Conservation (phyloP, 92 coral and sea anemone genomes). For the Epizoanthus scotinus region DNA sequence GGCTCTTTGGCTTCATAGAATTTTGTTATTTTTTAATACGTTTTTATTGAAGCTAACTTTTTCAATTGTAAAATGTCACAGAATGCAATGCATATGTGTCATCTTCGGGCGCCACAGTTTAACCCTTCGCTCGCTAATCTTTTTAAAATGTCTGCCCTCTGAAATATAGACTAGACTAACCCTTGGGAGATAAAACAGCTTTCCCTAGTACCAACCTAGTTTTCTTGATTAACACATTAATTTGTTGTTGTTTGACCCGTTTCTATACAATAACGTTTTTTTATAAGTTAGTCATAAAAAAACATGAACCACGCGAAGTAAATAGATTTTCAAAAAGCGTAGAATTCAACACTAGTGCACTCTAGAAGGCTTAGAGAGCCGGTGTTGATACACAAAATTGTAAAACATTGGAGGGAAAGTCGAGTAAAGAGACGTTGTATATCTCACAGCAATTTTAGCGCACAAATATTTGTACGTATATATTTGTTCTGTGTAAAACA, state of each 20-base stretch:
- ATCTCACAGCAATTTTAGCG: slow-evolving; percentile 20
- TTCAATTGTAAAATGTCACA: slow-evolving; percentile 2
- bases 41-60: slow-evolving; percentile 2
- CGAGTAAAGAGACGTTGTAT: slow-evolving; percentile 25
- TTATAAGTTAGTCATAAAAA: neutral
- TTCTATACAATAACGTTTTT: neutral
- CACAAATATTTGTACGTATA: slow-evolving; percentile 38
- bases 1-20: slow-evolving; percentile 17
- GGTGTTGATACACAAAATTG: neutral
- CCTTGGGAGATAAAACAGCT: slow-evolving; percentile 7
- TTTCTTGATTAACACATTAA: neutral
- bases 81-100: neutral
- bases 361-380: neutral
- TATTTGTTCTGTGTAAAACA: slow-evolving; percentile 37
- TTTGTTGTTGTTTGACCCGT: neutral
- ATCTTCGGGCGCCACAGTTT: neutral
- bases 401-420: neutral
- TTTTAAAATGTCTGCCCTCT: slow-evolving; percentile 8
- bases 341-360: neutral
- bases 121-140: neutral
- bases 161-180: neutral
- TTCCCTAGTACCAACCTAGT: neutral
- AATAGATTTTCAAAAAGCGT: neutral
- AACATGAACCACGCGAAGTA: neutral
- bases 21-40: neutral